Percentiles rank a stretch among this genome's conserved stretches.
phyloP scores from a whole-genome alignment of 2,797 vertebrate species.

The Onychomys torridus region DNA sequence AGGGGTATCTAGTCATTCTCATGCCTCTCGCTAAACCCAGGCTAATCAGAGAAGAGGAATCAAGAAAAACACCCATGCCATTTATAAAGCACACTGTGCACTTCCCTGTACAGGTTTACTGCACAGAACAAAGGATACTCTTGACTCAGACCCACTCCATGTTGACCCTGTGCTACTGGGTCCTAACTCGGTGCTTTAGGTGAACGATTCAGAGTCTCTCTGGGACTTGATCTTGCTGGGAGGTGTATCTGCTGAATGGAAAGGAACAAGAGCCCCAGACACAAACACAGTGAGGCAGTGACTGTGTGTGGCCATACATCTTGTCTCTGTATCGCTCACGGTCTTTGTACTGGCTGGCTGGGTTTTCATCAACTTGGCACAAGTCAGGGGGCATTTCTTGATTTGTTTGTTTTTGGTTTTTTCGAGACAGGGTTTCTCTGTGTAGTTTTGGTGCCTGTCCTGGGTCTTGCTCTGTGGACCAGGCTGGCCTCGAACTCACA shows the following conservation, averaged over 20 bases:
- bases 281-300: not conserved
- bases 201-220: constrained; percentile 33
- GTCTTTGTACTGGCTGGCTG: not conserved
- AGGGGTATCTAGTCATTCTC: not conserved
- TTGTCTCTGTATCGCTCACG: not conserved
- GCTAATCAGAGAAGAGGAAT: constrained; percentile 18
- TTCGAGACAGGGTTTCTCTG: no score
- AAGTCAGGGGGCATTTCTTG: not conserved
- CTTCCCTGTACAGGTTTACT: not conserved
- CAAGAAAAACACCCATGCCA: constrained; percentile 30
- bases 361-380: not conserved
- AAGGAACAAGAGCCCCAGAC: not conserved
- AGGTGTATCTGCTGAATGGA: not conserved
- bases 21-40: not conserved
- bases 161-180: not conserved
- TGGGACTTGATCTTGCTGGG: constrained; percentile 7
- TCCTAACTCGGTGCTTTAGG: not conserved
- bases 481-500: no score
- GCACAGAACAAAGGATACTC: not conserved
- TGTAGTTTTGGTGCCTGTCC: no score
- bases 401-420: no score
- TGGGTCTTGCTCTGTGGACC: no score
- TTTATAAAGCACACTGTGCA: not conserved
- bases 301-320: not conserved
- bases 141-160: not conserved